Evolutionary conservation across 2,113 vertebrate genomes (phyloP).

Genomic region (Coracopsis vasa): DNA sequence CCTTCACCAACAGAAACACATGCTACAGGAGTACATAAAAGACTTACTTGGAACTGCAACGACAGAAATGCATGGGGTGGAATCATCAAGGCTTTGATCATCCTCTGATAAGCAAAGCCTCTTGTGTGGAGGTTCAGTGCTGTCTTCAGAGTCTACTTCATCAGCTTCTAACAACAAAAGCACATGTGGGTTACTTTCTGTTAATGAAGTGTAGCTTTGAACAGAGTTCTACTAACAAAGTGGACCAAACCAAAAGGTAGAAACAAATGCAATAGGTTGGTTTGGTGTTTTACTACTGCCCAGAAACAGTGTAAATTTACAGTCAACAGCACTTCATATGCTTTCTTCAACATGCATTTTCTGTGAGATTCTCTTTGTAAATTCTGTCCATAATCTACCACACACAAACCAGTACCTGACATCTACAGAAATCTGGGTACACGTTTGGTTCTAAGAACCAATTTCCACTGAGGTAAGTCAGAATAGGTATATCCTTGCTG

Average conservation of each 20-base stretch:
- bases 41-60: constrained; percentile 91
- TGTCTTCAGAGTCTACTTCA: constrained; percentile 85
- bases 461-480: neutral
- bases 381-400: neutral
- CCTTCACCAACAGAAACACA: neutral
- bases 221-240: neutral
- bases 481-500: neutral
- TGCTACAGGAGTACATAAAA: neutral
- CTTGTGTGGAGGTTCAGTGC: constrained; percentile 85
- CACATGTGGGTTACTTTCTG: neutral
- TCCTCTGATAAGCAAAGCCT: constrained; percentile 88
- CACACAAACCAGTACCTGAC: neutral
- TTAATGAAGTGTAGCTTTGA: neutral
- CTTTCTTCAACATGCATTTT: neutral
- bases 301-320: neutral
- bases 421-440: neutral
- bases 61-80: constrained; percentile 85
- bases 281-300: neutral
- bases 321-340: neutral
- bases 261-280: neutral
- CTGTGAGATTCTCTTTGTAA: neutral
- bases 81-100: constrained; percentile 82
- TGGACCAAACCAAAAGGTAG: neutral
- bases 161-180: constrained; percentile 73
- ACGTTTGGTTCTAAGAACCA: neutral